A percentile compares a stretch with the other conserved stretches of the same genome.
Evolutionary conservation across 2,113 vertebrate species (phyloP).

Genomic region (Anhinga anhinga): DNA sequence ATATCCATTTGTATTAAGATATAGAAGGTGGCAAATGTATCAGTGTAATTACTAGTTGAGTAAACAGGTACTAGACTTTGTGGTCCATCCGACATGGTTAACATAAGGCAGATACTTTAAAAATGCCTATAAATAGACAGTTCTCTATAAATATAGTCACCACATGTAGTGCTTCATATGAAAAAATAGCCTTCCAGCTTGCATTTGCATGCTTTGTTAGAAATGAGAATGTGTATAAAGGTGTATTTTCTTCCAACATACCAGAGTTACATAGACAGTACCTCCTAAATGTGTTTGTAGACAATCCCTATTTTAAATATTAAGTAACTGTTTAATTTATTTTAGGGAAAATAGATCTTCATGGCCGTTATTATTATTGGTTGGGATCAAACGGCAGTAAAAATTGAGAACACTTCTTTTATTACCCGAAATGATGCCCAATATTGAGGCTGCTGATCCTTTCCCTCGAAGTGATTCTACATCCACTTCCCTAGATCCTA

Average conservation of each 20-base stretch:
- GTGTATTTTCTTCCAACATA: not conserved
- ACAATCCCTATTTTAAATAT: not conserved
- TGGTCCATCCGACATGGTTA: not conserved
- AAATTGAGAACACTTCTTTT: not conserved
- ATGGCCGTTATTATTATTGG: not conserved
- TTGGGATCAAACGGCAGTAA: not conserved
- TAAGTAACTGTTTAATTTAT: not conserved
- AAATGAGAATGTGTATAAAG: not conserved
- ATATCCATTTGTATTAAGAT: not conserved
- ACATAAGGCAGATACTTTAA: not conserved
- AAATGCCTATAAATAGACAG: not conserved
- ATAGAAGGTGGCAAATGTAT: not conserved
- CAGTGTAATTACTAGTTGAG: not conserved
- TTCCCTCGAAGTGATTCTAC: not conserved
- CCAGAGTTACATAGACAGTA: not conserved
- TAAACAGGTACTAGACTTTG: not conserved
- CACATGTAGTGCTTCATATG: not conserved
- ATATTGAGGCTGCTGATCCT: not conserved
- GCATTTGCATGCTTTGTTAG: not conserved
- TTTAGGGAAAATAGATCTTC: not conserved
- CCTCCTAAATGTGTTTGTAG: not conserved
- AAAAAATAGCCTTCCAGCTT: not conserved
- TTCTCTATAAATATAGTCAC: not conserved
- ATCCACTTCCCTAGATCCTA: not conserved
- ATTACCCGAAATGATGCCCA: not conserved